These are phyloP conservation scores for Zophobas morio DNA, from an alignment of 1,140 invertebrate genomes.

Conservation along the genomic window DNA sequence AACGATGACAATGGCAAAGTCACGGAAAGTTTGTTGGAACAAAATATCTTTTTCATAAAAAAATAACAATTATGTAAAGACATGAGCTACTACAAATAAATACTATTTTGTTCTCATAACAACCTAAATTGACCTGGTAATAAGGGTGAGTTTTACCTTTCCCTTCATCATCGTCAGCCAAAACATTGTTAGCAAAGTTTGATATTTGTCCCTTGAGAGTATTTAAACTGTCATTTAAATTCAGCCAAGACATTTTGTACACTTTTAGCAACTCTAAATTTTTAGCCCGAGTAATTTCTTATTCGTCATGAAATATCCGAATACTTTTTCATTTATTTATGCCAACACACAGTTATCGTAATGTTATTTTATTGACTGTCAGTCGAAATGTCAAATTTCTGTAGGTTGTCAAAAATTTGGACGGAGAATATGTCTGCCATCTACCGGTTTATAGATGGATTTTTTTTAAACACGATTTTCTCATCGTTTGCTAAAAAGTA, in stretches of 20 bases:
- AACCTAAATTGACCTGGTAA: constrained; percentile 10
- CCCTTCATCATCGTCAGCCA: constrained; percentile 75
- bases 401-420: constrained; percentile 11
- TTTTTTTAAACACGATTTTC: no score
- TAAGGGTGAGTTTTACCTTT: constrained; percentile 42
- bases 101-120: constrained; percentile 24
- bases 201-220: constrained; percentile 83
- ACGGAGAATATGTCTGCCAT: background rate
- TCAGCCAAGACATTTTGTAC: constrained; percentile 80
- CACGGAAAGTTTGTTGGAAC: no score
- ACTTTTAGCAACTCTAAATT: constrained; percentile 5
- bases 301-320: no score
- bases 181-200: constrained; percentile 82
- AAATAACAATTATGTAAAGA: no score
- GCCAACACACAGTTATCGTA: constrained; percentile 16
- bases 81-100: background rate
- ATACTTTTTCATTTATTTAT: background rate
- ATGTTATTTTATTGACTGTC: constrained; percentile 18
- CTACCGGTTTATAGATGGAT: background rate
- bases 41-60: no score
- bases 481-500: no score
- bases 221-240: constrained; percentile 80
- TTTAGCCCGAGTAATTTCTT: constrained; percentile 5
- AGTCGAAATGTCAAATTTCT: constrained; percentile 1
- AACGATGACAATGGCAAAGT: no score